Evolutionary conservation across 2,888 invertebrate genomes (phyloP).

Genomic region (Zygogramma bicolorata): DNA sequence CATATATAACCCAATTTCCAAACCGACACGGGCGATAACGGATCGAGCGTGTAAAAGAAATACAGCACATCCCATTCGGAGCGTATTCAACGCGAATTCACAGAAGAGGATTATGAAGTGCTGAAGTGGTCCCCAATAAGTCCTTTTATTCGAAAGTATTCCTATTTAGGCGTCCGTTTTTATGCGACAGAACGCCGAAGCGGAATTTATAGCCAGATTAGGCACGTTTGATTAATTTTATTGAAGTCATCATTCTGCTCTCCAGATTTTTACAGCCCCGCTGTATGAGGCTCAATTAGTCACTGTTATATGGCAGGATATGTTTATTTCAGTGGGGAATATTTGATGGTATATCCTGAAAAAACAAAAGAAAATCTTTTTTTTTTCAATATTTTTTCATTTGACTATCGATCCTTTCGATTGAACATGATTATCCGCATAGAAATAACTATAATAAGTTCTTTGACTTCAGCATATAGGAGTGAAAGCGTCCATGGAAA

Average conservation of each 20-base stretch:
- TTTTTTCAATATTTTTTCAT: too few species aligned
- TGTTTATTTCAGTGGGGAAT: not conserved
- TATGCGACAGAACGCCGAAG: constrained; percentile 27
- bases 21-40: too few species aligned
- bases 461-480: too few species aligned
- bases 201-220: constrained; percentile 35
- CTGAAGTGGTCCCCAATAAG: not conserved
- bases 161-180: constrained; percentile 8
- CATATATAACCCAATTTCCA: too few species aligned
- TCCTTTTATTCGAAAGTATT: not conserved
- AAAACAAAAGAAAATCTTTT: too few species aligned
- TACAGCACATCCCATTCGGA: not conserved
- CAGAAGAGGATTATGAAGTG: not conserved
- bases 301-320: not conserved
- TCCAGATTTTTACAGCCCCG: not conserved
- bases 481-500: too few species aligned
- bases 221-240: constrained; percentile 38
- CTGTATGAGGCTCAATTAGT: not conserved
- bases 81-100: not conserved
- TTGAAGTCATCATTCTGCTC: constrained; percentile 30
- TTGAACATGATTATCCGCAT: too few species aligned
- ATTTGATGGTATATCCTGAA: too few species aligned
- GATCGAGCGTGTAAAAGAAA: not conserved
- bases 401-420: too few species aligned
- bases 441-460: too few species aligned